Conservation (phyloP, 2,888 invertebrate species). For the Spodoptera exigua region DNA sequence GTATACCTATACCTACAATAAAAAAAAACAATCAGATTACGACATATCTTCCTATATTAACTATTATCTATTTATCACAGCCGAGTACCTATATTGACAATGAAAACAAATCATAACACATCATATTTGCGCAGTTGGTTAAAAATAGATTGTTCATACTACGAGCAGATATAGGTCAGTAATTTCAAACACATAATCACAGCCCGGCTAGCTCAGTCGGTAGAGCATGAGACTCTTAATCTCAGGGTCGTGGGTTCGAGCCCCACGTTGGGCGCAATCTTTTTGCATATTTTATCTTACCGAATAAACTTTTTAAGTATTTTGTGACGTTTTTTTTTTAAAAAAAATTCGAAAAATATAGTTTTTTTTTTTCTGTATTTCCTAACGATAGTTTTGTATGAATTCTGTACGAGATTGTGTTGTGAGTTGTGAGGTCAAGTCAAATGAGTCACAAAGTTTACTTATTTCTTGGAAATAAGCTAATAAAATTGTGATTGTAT, state of each 20-base stretch:
- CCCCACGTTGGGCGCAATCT: constrained; percentile 88
- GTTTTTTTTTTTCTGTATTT: too few relatives aligned
- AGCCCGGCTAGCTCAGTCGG: constrained; percentile 88
- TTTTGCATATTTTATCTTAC: constrained; percentile 56
- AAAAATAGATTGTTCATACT: background rate
- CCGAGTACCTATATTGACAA: background rate
- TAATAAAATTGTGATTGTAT: too few relatives aligned
- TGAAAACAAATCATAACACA: background rate
- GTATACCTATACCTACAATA: too few relatives aligned
- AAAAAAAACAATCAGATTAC: background rate
- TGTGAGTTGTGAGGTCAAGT: too few relatives aligned
- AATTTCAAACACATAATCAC: rapidly evolving
- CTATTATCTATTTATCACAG: constrained; percentile 14
- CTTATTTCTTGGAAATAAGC: too few relatives aligned
- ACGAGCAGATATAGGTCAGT: rapidly evolving
- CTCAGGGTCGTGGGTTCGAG: constrained; percentile 90
- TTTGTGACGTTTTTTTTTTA: background rate
- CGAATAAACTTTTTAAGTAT: background rate
- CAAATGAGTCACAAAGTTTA: too few relatives aligned
- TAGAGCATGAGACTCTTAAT: constrained; percentile 90
- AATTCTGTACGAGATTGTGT: too few relatives aligned
- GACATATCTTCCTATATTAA: background rate
- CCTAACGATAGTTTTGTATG: too few relatives aligned
- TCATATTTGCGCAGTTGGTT: background rate
- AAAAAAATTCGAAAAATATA: background rate